phyloP scores from a whole-genome alignment of 64 coral and sea anemone species.

The Montipora efflorescens region DNA sequence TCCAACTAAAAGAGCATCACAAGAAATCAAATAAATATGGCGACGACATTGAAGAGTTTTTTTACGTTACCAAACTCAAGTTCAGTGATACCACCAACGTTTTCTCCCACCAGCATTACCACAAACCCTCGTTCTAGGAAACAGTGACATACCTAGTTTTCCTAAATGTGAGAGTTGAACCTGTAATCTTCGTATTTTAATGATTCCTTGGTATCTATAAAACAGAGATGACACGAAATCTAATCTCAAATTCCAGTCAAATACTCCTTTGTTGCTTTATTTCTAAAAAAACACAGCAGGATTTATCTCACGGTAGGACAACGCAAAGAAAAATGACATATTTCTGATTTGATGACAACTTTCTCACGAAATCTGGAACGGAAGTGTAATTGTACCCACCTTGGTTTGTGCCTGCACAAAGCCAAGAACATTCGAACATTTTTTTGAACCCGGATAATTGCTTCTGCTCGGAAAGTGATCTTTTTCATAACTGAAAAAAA shows the following conservation, averaged over 20 bases:
- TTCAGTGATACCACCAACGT: no score
- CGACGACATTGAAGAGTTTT: no score
- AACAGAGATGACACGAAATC: not conserved
- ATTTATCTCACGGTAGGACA: no score
- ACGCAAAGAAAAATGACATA: not conserved
- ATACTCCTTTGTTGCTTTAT: no score
- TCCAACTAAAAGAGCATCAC: not conserved
- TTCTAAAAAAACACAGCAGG: no score
- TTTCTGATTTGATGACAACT: not conserved
- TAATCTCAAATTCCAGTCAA: not conserved
- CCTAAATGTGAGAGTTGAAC: constrained; percentile 79
- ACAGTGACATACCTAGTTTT: constrained; percentile 58
- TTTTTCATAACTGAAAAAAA: constrained; percentile 86
- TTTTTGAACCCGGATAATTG: constrained; percentile 90
- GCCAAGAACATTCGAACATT: constrained; percentile 87
- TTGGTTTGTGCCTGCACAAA: constrained; percentile 78
- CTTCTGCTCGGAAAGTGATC: constrained; percentile 87
- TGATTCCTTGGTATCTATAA: constrained; percentile 87
- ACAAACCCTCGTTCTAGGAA: not conserved
- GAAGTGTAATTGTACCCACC: constrained; percentile 44
- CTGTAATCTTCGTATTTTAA: constrained; percentile 92
- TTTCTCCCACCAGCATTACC: not conserved
- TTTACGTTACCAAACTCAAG: no score
- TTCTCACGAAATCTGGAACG: not conserved
- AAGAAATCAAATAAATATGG: not conserved